Evolutionary conservation across 2,113 vertebrate species (phyloP).

Genomic region (Symphodus melops): DNA sequence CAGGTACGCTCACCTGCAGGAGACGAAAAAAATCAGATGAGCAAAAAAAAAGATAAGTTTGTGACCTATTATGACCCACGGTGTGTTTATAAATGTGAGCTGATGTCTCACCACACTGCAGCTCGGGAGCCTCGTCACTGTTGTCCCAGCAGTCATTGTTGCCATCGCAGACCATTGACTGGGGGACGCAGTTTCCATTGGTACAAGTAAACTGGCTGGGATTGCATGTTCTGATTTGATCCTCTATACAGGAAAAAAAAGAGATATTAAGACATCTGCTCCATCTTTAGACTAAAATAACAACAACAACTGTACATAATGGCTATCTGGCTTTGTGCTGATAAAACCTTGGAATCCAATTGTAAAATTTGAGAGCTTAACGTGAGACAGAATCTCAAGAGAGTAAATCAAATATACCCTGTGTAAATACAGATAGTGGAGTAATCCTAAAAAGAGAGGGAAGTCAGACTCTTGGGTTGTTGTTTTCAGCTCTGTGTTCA

Average conservation of each 20-base stretch:
- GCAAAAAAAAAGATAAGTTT: too few species aligned
- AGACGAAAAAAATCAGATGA: background rate
- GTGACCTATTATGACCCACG: too few species aligned
- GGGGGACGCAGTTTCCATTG: slow-evolving; percentile 80
- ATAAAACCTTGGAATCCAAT: too few species aligned
- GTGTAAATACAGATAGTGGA: too few species aligned
- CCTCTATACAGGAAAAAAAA: slow-evolving; percentile 60
- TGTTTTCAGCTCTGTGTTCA: too few species aligned
- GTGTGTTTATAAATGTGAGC: background rate
- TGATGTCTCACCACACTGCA: slow-evolving; percentile 77
- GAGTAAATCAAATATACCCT: too few species aligned
- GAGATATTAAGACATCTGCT: background rate
- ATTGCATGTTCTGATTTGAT: slow-evolving; percentile 72
- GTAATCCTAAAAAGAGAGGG: too few species aligned
- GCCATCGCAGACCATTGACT: slow-evolving; percentile 78
- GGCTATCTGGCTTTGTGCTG: too few species aligned
- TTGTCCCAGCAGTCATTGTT: slow-evolving; percentile 95
- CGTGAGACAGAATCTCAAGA: too few species aligned
- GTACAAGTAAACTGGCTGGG: slow-evolving; percentile 78
- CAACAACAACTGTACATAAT: too few species aligned
- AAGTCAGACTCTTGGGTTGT: too few species aligned
- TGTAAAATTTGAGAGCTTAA: too few species aligned
- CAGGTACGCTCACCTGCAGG: slow-evolving; percentile 83
- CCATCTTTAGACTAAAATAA: background rate
- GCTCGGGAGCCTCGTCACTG: slow-evolving; percentile 90